Conservation (phyloP, 2,797 vertebrate genomes). For the Momotus momota region DNA sequence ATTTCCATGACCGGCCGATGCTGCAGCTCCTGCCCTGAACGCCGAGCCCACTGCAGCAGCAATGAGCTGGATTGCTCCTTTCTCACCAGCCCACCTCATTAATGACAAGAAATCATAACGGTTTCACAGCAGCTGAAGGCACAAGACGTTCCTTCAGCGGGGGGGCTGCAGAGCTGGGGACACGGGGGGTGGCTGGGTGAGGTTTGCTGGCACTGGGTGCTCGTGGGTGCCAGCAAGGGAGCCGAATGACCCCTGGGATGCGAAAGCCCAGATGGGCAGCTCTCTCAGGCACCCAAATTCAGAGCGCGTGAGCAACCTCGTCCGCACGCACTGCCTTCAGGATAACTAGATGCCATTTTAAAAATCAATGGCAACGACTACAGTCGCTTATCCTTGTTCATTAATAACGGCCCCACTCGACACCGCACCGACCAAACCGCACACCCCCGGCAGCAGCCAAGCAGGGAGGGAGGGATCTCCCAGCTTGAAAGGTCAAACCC, state of each 20-base stretch:
- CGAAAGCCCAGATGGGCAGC: neutral
- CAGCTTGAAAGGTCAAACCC: neutral
- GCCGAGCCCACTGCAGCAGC: neutral
- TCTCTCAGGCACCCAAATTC: neutral
- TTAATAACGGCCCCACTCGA: neutral
- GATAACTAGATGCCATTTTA: neutral
- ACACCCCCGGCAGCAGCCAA: neutral
- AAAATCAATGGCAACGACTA: neutral
- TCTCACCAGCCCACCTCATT: neutral
- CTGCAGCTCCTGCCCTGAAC: too few relatives aligned
- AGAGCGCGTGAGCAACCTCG: fast-evolving
- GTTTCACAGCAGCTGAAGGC: neutral
- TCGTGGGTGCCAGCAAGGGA: neutral
- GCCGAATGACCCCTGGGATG: neutral
- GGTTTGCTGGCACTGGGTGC: neutral
- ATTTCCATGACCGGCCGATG: neutral
- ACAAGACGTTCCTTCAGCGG: neutral
- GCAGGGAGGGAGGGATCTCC: neutral
- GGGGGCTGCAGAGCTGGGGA: too few relatives aligned
- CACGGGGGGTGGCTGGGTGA: fast-evolving
- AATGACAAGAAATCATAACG: neutral
- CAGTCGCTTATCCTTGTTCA: neutral
- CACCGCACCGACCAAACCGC: too few relatives aligned
- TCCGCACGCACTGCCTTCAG: neutral
- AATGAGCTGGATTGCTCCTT: neutral